Evolutionary conservation across 2,113 vertebrate species (phyloP).

Genomic region (Callospermophilus lateralis): DNA sequence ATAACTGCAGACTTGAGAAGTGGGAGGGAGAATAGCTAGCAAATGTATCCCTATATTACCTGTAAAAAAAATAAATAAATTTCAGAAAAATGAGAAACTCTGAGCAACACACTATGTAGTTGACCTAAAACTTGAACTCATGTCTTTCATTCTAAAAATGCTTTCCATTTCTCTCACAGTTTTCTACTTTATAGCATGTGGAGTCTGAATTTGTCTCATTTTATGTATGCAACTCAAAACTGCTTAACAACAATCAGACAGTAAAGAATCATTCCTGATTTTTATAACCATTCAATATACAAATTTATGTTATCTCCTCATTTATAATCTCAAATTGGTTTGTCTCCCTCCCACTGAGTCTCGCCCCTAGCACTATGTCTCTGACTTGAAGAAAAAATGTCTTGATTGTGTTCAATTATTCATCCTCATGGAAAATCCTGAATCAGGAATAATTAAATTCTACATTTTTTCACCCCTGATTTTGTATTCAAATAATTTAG

Average conservation of each 20-base stretch:
- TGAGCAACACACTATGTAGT: background rate
- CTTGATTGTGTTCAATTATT: slow-evolving; percentile 69
- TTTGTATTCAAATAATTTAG: slow-evolving; percentile 12
- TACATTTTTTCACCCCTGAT: background rate
- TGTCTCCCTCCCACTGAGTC: slow-evolving; percentile 52
- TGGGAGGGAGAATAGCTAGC: background rate
- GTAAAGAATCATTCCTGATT: slow-evolving; percentile 44
- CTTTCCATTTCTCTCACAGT: background rate
- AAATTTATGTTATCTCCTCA: slow-evolving; percentile 51
- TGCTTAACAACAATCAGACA: slow-evolving; percentile 23
- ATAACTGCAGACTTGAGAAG: background rate
- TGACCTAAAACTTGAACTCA: slow-evolving; percentile 13
- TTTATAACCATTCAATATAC: slow-evolving; percentile 58
- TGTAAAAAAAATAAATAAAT: background rate
- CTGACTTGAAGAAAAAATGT: slow-evolving; percentile 41
- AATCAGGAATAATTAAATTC: slow-evolving; percentile 74
- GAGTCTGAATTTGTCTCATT: slow-evolving; percentile 24
- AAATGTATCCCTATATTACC: background rate
- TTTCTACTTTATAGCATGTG: background rate
- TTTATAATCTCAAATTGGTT: slow-evolving; percentile 68
- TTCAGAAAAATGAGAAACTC: slow-evolving; percentile 13
- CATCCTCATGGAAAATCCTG: slow-evolving; percentile 48
- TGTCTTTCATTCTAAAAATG: background rate
- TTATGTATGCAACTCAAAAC: slow-evolving; percentile 8
- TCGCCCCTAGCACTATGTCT: background rate